Evolutionary conservation across 2,888 invertebrate species (phyloP).

Genomic region (Synergus laeviventris): DNA sequence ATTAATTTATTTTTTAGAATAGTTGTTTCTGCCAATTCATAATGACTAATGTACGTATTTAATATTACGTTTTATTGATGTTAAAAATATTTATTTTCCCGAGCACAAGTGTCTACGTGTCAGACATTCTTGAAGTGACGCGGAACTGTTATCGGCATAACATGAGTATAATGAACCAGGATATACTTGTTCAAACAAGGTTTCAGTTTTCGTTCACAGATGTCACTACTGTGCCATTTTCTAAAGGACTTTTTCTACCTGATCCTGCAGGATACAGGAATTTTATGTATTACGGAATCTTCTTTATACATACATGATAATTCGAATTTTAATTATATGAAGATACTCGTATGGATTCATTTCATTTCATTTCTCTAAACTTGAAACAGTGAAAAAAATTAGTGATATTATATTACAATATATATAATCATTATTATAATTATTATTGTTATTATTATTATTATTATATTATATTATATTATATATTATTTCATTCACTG

Average conservation of each 20-base stretch:
- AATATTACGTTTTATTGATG: constrained; percentile 22
- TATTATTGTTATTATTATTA: too few species aligned
- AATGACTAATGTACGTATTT: neutral
- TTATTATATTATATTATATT: too few species aligned
- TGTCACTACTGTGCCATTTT: neutral
- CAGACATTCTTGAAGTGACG: constrained; percentile 30
- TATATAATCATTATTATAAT: too few species aligned
- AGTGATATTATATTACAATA: too few species aligned
- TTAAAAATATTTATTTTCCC: constrained; percentile 15
- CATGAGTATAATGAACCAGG: neutral
- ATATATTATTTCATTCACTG: too few species aligned
- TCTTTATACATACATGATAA: too few species aligned
- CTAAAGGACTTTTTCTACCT: neutral
- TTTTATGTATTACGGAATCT: too few species aligned
- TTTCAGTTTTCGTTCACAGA: constrained; percentile 9
- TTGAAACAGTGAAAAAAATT: too few species aligned
- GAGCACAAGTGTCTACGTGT: constrained; percentile 47
- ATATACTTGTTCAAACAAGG: neutral
- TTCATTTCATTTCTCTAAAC: too few species aligned
- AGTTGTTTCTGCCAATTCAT: neutral
- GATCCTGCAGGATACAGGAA: constrained; percentile 1
- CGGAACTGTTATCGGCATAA: constrained; percentile 22
- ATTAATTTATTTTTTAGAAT: neutral
- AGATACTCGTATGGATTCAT: too few species aligned
- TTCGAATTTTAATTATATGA: too few species aligned